These are phyloP conservation scores for Phalanger gymnotis DNA, from an alignment of 2,797 vertebrate genomes.

Conservation along the genomic window DNA sequence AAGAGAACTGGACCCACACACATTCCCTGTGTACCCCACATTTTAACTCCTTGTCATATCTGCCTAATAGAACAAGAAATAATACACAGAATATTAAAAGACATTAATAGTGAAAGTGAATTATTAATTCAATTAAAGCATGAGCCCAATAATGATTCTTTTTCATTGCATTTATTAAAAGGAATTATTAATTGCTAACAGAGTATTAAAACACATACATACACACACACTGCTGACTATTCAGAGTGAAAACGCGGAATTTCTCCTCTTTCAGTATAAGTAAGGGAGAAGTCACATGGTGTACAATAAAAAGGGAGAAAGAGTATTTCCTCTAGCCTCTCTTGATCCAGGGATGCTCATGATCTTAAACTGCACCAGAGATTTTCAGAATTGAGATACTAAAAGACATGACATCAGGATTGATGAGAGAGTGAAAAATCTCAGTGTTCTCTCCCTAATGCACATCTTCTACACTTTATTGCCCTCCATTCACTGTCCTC, in stretches of 20 bases:
- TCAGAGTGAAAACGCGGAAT: constrained; percentile 39
- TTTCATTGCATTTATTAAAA: constrained; percentile 77
- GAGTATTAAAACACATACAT: constrained; percentile 46
- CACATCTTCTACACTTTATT: neutral
- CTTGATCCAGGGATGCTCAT: neutral
- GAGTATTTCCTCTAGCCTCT: neutral
- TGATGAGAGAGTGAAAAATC: neutral
- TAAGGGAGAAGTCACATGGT: neutral
- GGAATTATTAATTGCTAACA: constrained; percentile 77
- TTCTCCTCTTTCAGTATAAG: constrained; percentile 5
- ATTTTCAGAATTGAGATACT: neutral
- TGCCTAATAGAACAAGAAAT: constrained; percentile 74
- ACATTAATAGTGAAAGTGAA: constrained; percentile 74
- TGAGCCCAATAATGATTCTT: constrained; percentile 66
- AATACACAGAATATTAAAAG: constrained; percentile 72
- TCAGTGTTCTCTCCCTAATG: neutral
- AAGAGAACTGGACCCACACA: neutral
- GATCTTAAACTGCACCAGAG: neutral
- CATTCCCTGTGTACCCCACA: neutral
- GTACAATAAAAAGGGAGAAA: fast-evolving
- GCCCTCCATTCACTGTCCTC: neutral
- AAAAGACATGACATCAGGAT: neutral
- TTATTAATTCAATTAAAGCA: constrained; percentile 79
- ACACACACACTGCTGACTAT: constrained; percentile 61
- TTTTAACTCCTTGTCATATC: constrained; percentile 59